Evolutionary conservation across 2,888 invertebrate genomes (phyloP).

Genomic region (Caenorhabditis japonica): DNA sequence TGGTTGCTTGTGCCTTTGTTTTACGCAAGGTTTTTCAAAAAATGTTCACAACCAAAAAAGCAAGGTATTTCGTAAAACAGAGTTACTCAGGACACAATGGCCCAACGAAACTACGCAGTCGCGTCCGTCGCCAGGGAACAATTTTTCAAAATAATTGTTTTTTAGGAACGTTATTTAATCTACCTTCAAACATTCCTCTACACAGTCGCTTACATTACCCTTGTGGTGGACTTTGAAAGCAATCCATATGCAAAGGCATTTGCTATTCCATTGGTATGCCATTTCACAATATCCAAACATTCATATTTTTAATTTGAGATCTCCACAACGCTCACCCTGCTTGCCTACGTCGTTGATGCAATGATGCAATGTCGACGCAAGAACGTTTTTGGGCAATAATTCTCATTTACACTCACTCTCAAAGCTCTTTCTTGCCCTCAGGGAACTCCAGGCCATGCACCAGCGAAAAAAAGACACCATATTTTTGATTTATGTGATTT

Average conservation of each 20-base stretch:
- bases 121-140: no score
- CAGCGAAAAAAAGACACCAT: not conserved
- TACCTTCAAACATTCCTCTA: constrained; percentile 63
- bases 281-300: not conserved
- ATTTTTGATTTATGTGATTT: no score
- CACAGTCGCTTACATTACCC: constrained; percentile 51
- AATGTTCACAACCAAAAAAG: no score
- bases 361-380: constrained; percentile 49
- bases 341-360: constrained; percentile 53
- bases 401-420: not conserved
- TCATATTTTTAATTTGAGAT: constrained; percentile 42
- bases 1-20: not conserved
- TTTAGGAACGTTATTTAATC: constrained; percentile 54
- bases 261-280: constrained; percentile 56
- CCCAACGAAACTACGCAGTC: no score
- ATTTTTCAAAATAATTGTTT: no score
- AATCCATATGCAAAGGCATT: constrained; percentile 48
- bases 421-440: constrained; percentile 33
- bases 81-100: no score
- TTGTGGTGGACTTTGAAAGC: constrained; percentile 45
- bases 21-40: no score
- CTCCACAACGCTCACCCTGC: constrained; percentile 50
- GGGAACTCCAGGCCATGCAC: constrained; percentile 21
- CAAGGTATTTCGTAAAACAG: no score
- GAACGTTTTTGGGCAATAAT: constrained; percentile 21